Percentiles rank a stretch among this genome's conserved stretches.
These are phyloP conservation scores for Rattus rattus DNA, from an alignment of 2,113 vertebrate species.

Conservation along the genomic window DNA sequence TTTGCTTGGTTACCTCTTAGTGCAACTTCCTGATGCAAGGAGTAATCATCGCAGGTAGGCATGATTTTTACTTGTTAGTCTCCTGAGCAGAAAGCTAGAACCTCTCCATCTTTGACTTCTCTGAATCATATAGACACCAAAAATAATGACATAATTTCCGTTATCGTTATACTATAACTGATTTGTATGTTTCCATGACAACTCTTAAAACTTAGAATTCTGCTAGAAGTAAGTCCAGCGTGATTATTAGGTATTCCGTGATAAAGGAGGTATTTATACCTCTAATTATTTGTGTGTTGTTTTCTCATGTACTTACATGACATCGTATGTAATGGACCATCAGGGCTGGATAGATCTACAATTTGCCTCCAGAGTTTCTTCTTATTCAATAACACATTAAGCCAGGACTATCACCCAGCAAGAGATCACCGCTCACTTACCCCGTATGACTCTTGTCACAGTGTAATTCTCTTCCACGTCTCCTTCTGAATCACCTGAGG, in stretches of 20 bases:
- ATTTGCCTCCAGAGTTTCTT: background rate
- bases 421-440: background rate
- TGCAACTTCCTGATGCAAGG: slow-evolving; percentile 16
- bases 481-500: background rate
- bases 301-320: slow-evolving; percentile 29
- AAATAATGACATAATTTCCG: slow-evolving; percentile 34
- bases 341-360: background rate
- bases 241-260: background rate
- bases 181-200: slow-evolving; percentile 34
- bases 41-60: slow-evolving; percentile 4
- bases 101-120: slow-evolving; percentile 13
- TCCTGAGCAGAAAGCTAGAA: slow-evolving; percentile 7
- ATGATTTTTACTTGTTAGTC: slow-evolving; percentile 8
- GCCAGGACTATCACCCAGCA: background rate
- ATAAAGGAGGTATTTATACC: slow-evolving; percentile 8
- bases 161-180: slow-evolving; percentile 38
- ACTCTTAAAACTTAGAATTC: slow-evolving; percentile 15
- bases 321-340: slow-evolving; percentile 38
- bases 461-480: background rate
- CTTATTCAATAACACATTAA: background rate
- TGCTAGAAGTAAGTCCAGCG: slow-evolving; percentile 28
- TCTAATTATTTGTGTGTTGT: background rate
- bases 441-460: background rate
- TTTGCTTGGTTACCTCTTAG: background rate
- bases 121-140: slow-evolving; percentile 45